A percentile compares a stretch with the other conserved stretches of the same genome.
These are phyloP conservation scores for Siphonodentalium dalli DNA, from an alignment of 2,888 invertebrate species.

Conservation along the genomic window DNA sequence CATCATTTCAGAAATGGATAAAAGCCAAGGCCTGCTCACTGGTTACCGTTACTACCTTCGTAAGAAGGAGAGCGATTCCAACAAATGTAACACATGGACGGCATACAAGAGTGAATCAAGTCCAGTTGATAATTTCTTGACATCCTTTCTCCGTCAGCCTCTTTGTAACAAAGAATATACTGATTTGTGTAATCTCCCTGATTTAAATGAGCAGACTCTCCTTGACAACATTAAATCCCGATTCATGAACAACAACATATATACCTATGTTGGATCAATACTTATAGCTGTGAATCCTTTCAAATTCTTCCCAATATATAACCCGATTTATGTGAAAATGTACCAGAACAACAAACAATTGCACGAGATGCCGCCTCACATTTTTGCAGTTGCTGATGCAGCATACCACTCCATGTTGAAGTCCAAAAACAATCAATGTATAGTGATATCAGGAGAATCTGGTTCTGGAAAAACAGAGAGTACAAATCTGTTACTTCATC, in stretches of 20 bases:
- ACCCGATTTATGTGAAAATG: conserved; percentile 94
- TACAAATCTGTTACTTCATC: conserved; percentile 93
- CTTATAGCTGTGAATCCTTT: conserved; percentile 91
- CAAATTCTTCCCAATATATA: conserved; percentile 93
- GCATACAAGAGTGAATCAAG: conserved; percentile 71
- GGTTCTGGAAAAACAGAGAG: conserved; percentile 97
- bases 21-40: conserved; percentile 36
- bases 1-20: conserved; percentile 31
- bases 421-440: conserved; percentile 88
- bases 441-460: conserved; percentile 93
- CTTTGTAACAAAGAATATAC: conserved; percentile 88
- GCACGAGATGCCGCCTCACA: conserved; percentile 92
- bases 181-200: conserved; percentile 92
- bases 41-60: conserved; percentile 81
- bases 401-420: conserved; percentile 94
- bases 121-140: conserved; percentile 80
- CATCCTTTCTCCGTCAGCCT: conserved; percentile 91
- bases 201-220: conserved; percentile 91
- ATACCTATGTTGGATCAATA: conserved; percentile 95
- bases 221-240: conserved; percentile 85
- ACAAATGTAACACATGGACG: conserved; percentile 71
- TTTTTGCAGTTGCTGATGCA: conserved; percentile 94
- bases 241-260: conserved; percentile 91
- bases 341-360: conserved; percentile 92
- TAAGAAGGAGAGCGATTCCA: conserved; percentile 74